These are phyloP conservation scores for Lasioglossum vierecki DNA, from an alignment of 2,888 invertebrate species.

Conservation along the genomic window DNA sequence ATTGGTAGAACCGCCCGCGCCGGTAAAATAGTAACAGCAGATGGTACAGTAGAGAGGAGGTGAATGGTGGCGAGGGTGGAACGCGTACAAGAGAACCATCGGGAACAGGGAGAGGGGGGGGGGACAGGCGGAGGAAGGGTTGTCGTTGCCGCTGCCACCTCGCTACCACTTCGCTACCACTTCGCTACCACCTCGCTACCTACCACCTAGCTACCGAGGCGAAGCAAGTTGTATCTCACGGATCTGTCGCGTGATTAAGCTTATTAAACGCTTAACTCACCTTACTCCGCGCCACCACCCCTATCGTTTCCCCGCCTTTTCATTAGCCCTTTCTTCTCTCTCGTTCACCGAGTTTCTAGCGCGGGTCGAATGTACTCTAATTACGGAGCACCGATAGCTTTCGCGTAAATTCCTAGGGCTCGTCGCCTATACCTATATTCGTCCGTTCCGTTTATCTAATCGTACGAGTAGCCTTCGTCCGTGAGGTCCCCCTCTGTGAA, in stretches of 20 bases:
- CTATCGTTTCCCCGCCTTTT: conserved; percentile 47
- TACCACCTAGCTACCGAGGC: conserved; percentile 75
- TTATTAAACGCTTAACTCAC: conserved; percentile 84
- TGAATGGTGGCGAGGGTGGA: conserved; percentile 55
- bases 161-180: conserved; percentile 63
- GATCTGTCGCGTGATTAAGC: conserved; percentile 84
- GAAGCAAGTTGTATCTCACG: conserved; percentile 84
- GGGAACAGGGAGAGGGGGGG: conserved; percentile 26
- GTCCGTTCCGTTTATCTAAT: background rate
- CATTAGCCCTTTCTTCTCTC: conserved; percentile 61
- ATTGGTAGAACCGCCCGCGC: conserved; percentile 77
- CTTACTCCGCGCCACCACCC: conserved; percentile 65
- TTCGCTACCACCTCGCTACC: conserved; percentile 31
- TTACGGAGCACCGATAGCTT: conserved; percentile 16
- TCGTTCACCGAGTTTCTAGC: conserved; percentile 46
- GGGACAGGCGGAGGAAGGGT: conserved; percentile 55
- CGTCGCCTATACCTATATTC: background rate
- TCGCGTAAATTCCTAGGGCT: background rate
- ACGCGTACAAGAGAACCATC: conserved; percentile 41
- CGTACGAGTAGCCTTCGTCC: too few species aligned
- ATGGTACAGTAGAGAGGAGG: conserved; percentile 79
- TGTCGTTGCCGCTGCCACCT: conserved; percentile 65
- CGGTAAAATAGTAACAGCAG: conserved; percentile 84
- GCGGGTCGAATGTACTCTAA: conserved; percentile 21
- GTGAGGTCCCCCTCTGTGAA: too few species aligned